These are phyloP conservation scores for Smutsia gigantea DNA, from an alignment of 2,797 vertebrate species.

Conservation along the genomic window DNA sequence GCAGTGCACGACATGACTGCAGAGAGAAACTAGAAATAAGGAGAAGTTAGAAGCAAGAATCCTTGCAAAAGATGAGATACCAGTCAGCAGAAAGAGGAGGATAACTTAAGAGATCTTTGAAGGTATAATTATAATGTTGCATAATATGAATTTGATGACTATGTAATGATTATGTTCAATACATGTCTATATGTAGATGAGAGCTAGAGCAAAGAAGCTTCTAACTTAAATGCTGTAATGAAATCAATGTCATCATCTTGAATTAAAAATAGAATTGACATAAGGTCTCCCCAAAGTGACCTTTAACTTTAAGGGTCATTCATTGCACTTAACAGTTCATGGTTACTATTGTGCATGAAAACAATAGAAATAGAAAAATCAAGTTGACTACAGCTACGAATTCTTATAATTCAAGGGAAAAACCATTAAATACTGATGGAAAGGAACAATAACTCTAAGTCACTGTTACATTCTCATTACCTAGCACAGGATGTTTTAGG, in stretches of 20 bases:
- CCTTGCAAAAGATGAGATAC: neutral
- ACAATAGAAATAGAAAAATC: neutral
- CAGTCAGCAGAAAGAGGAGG: neutral
- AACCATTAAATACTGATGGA: neutral
- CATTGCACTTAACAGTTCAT: neutral
- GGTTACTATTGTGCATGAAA: neutral
- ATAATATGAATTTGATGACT: neutral
- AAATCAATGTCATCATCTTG: neutral
- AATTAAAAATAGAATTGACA: neutral
- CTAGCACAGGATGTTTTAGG: neutral
- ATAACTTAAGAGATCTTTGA: neutral
- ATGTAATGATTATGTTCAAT: neutral
- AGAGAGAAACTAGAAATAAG: neutral
- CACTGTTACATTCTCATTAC: neutral
- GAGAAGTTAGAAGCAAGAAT: neutral
- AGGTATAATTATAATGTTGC: neutral
- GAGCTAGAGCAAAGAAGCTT: neutral
- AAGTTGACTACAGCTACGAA: neutral
- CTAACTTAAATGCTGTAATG: neutral
- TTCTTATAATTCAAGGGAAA: neutral
- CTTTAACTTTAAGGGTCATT: neutral
- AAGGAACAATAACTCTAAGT: neutral
- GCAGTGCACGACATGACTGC: neutral
- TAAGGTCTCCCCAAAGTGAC: neutral
- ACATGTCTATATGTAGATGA: neutral